These are phyloP conservation scores for Ia io DNA, from an alignment of 2,113 vertebrate genomes.

Conservation along the genomic window DNA sequence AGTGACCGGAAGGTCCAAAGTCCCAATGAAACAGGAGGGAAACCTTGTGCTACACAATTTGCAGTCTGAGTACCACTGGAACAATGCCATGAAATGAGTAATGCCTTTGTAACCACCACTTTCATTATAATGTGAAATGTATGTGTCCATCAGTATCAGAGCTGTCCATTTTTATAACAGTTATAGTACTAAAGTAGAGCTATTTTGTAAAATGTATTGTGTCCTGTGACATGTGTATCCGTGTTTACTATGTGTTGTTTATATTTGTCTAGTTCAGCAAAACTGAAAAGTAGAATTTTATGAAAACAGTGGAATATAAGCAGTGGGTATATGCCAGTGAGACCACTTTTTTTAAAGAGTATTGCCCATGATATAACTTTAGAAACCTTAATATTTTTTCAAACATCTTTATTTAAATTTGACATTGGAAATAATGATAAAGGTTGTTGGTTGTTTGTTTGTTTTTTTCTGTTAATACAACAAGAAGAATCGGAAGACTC, in stretches of 20 bases:
- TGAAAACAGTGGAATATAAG: slow-evolving; percentile 76
- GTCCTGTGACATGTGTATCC: slow-evolving; percentile 79
- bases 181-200: slow-evolving; percentile 78
- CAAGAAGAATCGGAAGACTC: slow-evolving; percentile 76
- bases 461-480: slow-evolving; percentile 67
- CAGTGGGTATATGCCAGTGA: slow-evolving; percentile 72
- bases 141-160: slow-evolving; percentile 77
- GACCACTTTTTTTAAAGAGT: slow-evolving; percentile 70
- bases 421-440: slow-evolving; percentile 65
- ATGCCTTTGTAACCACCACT: slow-evolving; percentile 77
- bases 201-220: slow-evolving; percentile 80
- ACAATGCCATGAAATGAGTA: slow-evolving; percentile 65
- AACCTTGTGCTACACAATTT: slow-evolving; percentile 58
- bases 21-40: slow-evolving; percentile 34
- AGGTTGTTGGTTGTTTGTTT: slow-evolving; percentile 38
- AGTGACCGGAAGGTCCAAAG: not conserved
- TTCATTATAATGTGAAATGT: slow-evolving; percentile 81
- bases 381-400: slow-evolving; percentile 80
- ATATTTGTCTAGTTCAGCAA: slow-evolving; percentile 81
- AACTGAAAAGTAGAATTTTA: slow-evolving; percentile 78
- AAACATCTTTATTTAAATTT: slow-evolving; percentile 78
- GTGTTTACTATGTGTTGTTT: slow-evolving; percentile 80
- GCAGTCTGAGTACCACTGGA: slow-evolving; percentile 67
- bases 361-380: slow-evolving; percentile 73
- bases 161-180: slow-evolving; percentile 74